Percentiles rank a stretch among this genome's conserved stretches.
Evolutionary conservation across 2,797 vertebrate species (phyloP).

Genomic region (Cephalopachus bancanus): DNA sequence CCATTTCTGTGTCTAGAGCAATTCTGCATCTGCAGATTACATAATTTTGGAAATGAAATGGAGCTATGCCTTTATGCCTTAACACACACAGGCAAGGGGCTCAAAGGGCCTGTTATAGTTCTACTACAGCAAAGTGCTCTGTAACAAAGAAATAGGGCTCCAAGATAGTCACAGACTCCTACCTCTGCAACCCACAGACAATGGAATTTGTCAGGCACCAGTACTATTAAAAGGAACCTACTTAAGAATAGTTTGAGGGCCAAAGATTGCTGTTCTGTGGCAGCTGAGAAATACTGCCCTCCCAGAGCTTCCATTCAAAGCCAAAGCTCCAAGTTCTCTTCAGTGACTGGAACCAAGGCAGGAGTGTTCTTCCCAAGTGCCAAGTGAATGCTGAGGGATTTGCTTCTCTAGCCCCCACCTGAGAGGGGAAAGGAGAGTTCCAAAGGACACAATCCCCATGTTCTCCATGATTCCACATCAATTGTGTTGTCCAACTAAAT

Average conservation of each 20-base stretch:
- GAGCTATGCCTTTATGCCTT: neutral
- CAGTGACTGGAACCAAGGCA: neutral
- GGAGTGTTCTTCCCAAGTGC: neutral
- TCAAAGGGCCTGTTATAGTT: neutral
- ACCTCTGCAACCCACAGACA: neutral
- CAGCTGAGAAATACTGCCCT: neutral
- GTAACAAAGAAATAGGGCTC: neutral
- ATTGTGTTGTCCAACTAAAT: neutral
- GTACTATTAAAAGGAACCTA: constrained; percentile 31
- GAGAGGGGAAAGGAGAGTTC: neutral
- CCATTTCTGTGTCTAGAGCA: neutral
- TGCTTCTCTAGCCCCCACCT: neutral
- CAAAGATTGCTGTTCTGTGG: neutral
- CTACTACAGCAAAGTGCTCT: neutral
- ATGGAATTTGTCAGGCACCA: neutral
- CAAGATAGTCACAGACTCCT: neutral
- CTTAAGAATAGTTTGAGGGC: constrained; percentile 6
- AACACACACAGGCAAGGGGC: neutral
- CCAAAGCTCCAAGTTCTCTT: neutral
- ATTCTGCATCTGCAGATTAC: neutral
- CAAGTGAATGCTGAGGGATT: neutral
- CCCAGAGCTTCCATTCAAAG: neutral
- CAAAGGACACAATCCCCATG: neutral
- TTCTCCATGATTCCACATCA: neutral
- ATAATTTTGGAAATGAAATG: constrained; percentile 16